phyloP scores from a whole-genome alignment of 2,113 vertebrate species.

The Pedetes capensis region DNA sequence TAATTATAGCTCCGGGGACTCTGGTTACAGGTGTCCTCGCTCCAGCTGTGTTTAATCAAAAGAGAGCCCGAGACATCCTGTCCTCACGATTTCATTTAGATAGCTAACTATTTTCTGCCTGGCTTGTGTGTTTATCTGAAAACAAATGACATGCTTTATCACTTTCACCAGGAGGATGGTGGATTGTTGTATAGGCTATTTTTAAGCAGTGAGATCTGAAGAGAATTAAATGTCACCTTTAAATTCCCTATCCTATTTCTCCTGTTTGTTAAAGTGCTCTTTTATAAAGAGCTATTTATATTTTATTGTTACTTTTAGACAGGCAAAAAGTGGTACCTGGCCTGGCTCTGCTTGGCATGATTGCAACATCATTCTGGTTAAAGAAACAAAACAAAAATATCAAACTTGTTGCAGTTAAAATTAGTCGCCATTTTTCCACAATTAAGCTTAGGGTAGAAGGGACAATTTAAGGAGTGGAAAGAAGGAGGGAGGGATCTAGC shows the following conservation, averaged over 20 bases:
- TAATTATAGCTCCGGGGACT: not conserved
- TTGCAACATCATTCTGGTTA: not conserved
- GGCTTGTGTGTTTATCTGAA: not conserved
- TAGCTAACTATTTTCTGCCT: conserved; percentile 17
- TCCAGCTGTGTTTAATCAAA: conserved; percentile 40
- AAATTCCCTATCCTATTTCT: conserved; percentile 35
- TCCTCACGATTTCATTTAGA: conserved; percentile 55
- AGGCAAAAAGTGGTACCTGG: not conserved
- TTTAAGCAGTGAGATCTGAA: conserved; percentile 27
- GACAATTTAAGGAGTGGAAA: too few species aligned
- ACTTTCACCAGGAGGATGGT: not conserved
- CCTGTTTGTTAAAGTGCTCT: conserved; percentile 9
- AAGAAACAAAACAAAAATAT: not conserved
- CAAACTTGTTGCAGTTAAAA: not conserved
- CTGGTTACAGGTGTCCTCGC: conserved; percentile 6
- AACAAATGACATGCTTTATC: conserved; percentile 32
- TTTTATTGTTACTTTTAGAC: conserved; percentile 7
- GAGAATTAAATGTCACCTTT: conserved; percentile 54
- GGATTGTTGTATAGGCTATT: not conserved
- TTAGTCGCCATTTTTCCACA: too few species aligned
- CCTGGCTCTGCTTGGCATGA: not conserved
- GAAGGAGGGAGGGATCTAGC: too few species aligned
- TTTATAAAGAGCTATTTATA: conserved; percentile 17
- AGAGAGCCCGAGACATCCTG: conserved; percentile 37
- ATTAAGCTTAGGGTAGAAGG: too few species aligned